Percentiles rank a stretch among this genome's conserved stretches.
phyloP scores from a whole-genome alignment of 2,113 vertebrate species.

The Caretta caretta region DNA sequence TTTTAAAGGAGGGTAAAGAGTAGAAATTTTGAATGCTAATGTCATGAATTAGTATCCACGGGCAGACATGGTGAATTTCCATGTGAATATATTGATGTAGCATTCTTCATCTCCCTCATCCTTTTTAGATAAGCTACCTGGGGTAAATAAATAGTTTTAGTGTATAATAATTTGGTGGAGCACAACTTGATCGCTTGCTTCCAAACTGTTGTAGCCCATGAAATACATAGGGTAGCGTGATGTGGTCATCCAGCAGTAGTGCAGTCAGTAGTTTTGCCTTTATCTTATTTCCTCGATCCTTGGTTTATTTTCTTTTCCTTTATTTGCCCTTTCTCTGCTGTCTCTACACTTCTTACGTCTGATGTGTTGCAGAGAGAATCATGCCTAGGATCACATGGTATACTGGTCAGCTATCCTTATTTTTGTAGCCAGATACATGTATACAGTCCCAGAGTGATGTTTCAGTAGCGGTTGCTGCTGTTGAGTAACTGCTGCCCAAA shows the following conservation, averaged over 20 bases:
- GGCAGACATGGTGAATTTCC: background rate
- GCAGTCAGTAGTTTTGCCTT: background rate
- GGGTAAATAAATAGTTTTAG: background rate
- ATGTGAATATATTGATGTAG: background rate
- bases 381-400: background rate
- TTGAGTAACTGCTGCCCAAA: background rate
- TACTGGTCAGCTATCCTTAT: background rate
- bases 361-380: background rate
- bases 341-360: background rate
- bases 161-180: background rate
- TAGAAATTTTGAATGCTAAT: background rate
- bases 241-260: background rate
- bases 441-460: background rate
- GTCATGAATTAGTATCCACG: background rate
- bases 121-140: background rate
- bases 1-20: background rate
- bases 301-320: background rate
- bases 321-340: background rate
- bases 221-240: accelerated
- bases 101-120: background rate
- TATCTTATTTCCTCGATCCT: background rate
- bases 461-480: background rate
- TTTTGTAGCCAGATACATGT: background rate
- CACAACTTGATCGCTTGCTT: background rate
- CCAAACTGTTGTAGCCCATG: background rate